These are phyloP conservation scores for Sus cebifrons DNA, from an alignment of 2,797 vertebrate genomes.

Conservation along the genomic window DNA sequence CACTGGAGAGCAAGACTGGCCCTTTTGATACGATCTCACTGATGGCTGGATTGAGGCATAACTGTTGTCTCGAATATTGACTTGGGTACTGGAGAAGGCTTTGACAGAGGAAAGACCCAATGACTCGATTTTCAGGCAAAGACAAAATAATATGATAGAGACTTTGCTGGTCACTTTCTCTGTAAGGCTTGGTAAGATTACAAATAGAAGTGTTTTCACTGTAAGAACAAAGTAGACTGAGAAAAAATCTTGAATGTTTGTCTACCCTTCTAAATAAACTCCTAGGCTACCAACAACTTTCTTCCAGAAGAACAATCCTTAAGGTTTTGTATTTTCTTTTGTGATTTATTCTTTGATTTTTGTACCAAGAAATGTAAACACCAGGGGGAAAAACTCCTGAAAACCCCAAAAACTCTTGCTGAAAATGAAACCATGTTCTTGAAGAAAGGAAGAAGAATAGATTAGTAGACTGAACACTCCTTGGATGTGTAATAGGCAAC, in stretches of 20 bases:
- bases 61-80: not conserved
- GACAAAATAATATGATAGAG: not conserved
- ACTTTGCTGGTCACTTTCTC: not conserved
- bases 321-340: conserved; percentile 32
- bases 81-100: not conserved
- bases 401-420: not conserved
- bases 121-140: not conserved
- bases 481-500: not conserved
- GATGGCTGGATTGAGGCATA: not conserved
- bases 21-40: not conserved
- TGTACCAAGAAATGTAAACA: not conserved
- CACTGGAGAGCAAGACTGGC: not conserved
- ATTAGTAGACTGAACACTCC: not conserved
- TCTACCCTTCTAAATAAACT: not conserved
- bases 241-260: not conserved
- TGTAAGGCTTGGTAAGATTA: not conserved
- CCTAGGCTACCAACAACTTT: not conserved
- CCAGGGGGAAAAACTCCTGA: not conserved
- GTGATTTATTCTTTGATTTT: not conserved
- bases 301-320: not conserved
- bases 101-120: not conserved
- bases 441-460: not conserved
- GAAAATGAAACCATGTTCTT: not conserved
- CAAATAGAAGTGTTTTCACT: not conserved
- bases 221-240: not conserved